Percentiles rank a stretch among this genome's conserved stretches.
These are phyloP conservation scores for Miniopterus natalensis DNA, from an alignment of 2,113 vertebrate genomes.

Conservation along the genomic window DNA sequence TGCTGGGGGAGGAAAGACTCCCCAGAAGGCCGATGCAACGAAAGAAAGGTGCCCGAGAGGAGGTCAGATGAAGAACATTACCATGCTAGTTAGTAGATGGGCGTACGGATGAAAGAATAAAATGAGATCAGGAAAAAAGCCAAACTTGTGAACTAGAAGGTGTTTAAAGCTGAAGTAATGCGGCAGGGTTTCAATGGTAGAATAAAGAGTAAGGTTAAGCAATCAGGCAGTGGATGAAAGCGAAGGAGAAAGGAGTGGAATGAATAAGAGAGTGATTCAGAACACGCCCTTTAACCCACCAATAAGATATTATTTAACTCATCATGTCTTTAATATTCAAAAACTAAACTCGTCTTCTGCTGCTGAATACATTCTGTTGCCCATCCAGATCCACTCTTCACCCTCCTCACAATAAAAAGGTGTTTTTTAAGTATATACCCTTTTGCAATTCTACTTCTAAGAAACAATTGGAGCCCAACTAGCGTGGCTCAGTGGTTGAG, in stretches of 20 bases:
- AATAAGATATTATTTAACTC: neutral
- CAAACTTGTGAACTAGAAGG: neutral
- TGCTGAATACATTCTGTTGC: neutral
- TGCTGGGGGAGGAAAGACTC: neutral
- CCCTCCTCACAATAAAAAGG: neutral
- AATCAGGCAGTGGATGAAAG: neutral
- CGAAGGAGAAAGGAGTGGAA: neutral
- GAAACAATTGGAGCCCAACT: neutral
- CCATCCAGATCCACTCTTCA: neutral
- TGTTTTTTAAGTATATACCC: neutral
- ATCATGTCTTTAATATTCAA: slow-evolving; percentile 3
- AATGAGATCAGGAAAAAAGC: neutral
- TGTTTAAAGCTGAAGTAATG: neutral
- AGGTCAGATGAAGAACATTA: neutral
- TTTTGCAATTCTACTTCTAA: slow-evolving; percentile 24
- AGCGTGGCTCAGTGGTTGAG: no score
- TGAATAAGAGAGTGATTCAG: neutral
- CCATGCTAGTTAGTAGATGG: neutral
- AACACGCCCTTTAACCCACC: neutral
- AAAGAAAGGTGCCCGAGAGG: neutral
- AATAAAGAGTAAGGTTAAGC: neutral
- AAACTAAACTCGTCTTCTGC: neutral
- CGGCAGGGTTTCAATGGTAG: neutral
- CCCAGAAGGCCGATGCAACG: neutral
- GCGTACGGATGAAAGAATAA: neutral